These are phyloP conservation scores for Sternarchorhynchus goeldii DNA, from an alignment of 2,797 vertebrate genomes.

Conservation along the genomic window DNA sequence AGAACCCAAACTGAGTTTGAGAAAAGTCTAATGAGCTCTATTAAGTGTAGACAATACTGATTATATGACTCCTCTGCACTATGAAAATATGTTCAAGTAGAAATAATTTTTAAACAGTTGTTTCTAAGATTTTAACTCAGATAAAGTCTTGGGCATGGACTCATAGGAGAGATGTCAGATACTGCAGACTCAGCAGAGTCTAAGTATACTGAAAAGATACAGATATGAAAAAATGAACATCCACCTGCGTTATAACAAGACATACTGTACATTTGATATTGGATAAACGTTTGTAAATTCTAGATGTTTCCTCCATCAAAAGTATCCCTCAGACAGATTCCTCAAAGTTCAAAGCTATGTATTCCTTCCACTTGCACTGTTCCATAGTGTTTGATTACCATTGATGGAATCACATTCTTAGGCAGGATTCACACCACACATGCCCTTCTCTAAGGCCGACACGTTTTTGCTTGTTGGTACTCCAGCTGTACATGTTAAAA, in stretches of 20 bases:
- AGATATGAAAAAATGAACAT: no score
- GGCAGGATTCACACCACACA: no score
- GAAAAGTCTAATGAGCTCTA: no score
- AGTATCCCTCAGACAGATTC: not conserved
- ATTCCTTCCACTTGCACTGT: not conserved
- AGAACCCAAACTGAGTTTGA: not conserved
- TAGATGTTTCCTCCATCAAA: not conserved
- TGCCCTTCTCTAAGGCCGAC: no score
- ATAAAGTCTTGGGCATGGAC: no score
- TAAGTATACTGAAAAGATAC: no score
- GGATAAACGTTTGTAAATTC: no score
- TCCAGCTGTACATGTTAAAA: no score
- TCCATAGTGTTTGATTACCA: not conserved
- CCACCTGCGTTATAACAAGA: no score
- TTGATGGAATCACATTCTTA: not conserved
- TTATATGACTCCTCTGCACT: slow-evolving; percentile 2
- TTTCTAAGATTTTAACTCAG: not conserved
- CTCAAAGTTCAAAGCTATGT: not conserved
- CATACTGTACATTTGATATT: no score
- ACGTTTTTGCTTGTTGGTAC: no score
- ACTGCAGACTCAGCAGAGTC: not conserved
- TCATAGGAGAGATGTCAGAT: not conserved
- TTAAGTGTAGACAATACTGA: slow-evolving; percentile 13
- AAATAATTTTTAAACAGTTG: not conserved
- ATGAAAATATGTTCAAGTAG: not conserved